Evolutionary conservation across 2,797 vertebrate species (phyloP).

Genomic region (Takifugu rubripes): DNA sequence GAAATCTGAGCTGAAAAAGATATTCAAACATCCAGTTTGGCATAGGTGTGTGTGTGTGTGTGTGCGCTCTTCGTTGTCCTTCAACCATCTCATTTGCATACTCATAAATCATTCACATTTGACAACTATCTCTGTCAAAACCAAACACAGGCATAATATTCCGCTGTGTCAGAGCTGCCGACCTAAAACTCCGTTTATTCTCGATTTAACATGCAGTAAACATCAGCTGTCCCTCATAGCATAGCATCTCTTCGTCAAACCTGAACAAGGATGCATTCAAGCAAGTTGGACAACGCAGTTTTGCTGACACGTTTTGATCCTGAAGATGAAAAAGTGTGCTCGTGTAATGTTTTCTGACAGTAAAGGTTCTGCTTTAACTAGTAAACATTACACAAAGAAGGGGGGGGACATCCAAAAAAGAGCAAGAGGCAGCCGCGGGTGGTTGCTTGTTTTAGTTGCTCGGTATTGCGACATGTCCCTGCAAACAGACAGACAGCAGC

Average conservation of each 20-base stretch:
- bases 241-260: background rate
- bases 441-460: too few species aligned
- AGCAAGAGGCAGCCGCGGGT: too few species aligned
- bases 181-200: constrained; percentile 19
- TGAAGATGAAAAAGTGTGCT: too few species aligned
- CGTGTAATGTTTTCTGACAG: too few species aligned
- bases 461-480: too few species aligned
- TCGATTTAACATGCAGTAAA: constrained; percentile 30
- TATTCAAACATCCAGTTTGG: constrained; percentile 46
- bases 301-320: too few species aligned
- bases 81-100: constrained; percentile 57
- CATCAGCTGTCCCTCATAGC: background rate
- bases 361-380: too few species aligned
- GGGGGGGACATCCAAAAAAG: too few species aligned
- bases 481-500: too few species aligned
- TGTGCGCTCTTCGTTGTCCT: constrained; percentile 5
- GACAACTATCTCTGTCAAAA: constrained; percentile 31
- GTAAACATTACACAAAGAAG: too few species aligned
- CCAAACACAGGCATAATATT: constrained; percentile 25
- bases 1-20: constrained; percentile 11
- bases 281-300: background rate
- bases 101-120: constrained; percentile 69
- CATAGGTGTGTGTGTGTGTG: constrained; percentile 36
- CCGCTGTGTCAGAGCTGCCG: constrained; percentile 31
- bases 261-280: constrained; percentile 13